Percentiles rank a stretch among this genome's conserved stretches.
phyloP scores from a whole-genome alignment of 1,140 invertebrate genomes.

The Capitella teleta region DNA sequence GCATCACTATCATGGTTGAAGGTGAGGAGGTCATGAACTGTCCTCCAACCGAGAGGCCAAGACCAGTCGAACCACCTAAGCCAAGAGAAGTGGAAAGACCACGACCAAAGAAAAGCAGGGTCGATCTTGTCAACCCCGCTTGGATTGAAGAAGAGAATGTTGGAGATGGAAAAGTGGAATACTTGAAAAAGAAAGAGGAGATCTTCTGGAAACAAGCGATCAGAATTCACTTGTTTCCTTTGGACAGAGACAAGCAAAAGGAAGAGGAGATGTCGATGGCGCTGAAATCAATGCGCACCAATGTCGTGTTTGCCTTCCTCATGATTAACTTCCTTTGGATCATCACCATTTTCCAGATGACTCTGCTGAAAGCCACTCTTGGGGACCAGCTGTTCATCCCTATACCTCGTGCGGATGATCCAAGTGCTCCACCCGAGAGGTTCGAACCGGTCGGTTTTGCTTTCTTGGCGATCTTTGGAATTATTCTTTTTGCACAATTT shows the following conservation, averaged over 20 bases:
- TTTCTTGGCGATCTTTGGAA: constrained; percentile 44
- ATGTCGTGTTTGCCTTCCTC: constrained; percentile 90
- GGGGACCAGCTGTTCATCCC: constrained; percentile 8
- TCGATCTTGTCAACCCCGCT: background rate
- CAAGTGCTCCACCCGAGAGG: background rate
- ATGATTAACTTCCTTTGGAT: constrained; percentile 98
- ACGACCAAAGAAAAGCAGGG: background rate
- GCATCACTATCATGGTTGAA: too few species aligned
- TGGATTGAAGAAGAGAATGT: constrained; percentile 4
- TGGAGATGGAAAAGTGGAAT: constrained; percentile 1
- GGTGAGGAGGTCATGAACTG: background rate
- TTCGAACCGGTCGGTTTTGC: constrained; percentile 42
- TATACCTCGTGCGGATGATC: constrained; percentile 1
- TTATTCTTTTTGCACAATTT: constrained; percentile 44
- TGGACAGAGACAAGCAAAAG: constrained; percentile 83
- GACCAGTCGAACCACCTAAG: background rate
- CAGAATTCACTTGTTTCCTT: constrained; percentile 83
- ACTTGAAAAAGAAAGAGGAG: constrained; percentile 1
- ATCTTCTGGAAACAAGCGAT: background rate
- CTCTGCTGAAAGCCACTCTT: constrained; percentile 4
- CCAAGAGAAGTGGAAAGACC: background rate
- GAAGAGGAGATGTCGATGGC: constrained; percentile 68
- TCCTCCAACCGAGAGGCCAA: background rate
- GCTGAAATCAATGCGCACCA: constrained; percentile 82
- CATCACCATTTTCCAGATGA: constrained; percentile 87